phyloP scores from a whole-genome alignment of 2,113 vertebrate species.

The Lampris incognitus region DNA sequence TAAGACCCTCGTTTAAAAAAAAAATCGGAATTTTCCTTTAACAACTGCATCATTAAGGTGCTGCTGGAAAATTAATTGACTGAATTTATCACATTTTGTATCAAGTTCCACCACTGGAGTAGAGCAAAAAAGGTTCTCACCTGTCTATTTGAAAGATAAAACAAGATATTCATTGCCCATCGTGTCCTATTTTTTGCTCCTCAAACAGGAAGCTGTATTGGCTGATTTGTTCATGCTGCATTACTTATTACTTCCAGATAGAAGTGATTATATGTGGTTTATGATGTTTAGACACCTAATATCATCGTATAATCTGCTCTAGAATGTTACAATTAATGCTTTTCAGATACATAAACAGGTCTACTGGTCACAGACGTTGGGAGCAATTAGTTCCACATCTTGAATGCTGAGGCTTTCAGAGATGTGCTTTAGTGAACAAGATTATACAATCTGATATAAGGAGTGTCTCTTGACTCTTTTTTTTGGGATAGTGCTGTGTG shows the following conservation, averaged over 20 bases:
- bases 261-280: not conserved
- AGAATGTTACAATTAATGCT: not conserved
- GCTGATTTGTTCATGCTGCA: not conserved
- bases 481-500: not conserved
- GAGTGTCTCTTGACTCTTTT: not conserved
- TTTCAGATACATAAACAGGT: not conserved
- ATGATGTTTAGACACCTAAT: not conserved
- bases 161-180: not conserved
- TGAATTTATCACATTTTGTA: not conserved
- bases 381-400: not conserved
- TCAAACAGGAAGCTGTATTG: not conserved
- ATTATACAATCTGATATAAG: not conserved
- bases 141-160: not conserved
- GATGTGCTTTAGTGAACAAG: not conserved
- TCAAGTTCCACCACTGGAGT: not conserved
- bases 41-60: not conserved
- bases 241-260: slow-evolving; percentile 1
- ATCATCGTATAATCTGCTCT: not conserved
- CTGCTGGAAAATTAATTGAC: not conserved
- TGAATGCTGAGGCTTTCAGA: not conserved
- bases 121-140: not conserved
- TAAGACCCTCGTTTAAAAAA: no score
- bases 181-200: not conserved
- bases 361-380: not conserved
- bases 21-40: no score